A percentile compares a stretch with the other conserved stretches of the same genome.
phyloP scores from a whole-genome alignment of 2,888 invertebrate genomes.

The Diplolepis rosae region DNA sequence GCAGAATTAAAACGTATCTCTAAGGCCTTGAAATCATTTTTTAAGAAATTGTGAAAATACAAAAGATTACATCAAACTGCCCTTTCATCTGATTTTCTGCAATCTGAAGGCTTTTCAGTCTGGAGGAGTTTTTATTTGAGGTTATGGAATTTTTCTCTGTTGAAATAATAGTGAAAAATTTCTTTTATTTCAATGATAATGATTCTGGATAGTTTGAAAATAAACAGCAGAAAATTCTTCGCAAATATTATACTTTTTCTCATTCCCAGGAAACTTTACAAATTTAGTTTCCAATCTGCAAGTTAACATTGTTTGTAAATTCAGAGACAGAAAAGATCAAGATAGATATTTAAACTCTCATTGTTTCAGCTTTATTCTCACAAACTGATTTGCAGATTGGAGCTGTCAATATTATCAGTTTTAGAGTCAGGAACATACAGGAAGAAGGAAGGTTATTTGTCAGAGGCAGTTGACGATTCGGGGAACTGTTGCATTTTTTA shows the following conservation, averaged over 20 bases:
- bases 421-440: not conserved
- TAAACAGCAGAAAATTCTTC: no score
- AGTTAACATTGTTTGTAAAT: constrained; percentile 25
- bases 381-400: not conserved
- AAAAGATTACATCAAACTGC: not conserved
- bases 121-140: not conserved
- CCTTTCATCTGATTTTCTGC: not conserved
- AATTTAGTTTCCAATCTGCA: not conserved
- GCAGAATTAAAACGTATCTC: not conserved
- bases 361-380: constrained; percentile 6
- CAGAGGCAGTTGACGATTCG: not conserved
- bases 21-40: constrained; percentile 4
- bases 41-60: not conserved
- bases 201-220: no score
- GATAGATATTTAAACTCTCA: constrained; percentile 13
- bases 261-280: not conserved
- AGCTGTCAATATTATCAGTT: constrained; percentile 12
- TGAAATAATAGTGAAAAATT: no score
- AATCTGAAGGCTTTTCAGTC: not conserved
- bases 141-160: not conserved
- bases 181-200: no score
- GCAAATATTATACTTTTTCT: not conserved
- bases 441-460: not conserved
- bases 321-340: not conserved
- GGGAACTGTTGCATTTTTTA: no score